A percentile compares a stretch with the other conserved stretches of the same genome.
These are phyloP conservation scores for Drosophila novamexicana DNA, from an alignment of 1,140 invertebrate species.

Conservation along the genomic window DNA sequence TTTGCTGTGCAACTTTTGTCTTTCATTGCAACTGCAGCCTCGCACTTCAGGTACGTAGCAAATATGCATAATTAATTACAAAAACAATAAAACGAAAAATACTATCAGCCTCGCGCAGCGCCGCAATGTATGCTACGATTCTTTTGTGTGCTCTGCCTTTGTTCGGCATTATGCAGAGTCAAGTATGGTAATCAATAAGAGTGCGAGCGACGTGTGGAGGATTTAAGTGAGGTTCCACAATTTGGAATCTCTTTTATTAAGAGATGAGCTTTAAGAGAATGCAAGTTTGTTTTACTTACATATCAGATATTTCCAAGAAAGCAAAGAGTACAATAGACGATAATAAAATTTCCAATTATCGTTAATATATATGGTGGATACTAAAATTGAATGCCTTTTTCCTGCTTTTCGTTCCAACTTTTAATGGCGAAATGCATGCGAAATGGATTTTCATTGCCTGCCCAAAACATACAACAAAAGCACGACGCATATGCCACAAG, in stretches of 20 bases:
- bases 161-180: slow-evolving; percentile 19
- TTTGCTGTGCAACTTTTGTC: slow-evolving; percentile 14
- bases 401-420: background rate
- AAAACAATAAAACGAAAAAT: slow-evolving; percentile 1
- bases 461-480: slow-evolving; percentile 28
- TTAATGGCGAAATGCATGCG: slow-evolving; percentile 14
- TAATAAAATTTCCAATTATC: no score
- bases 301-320: background rate
- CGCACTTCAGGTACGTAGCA: slow-evolving; percentile 26
- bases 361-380: no score
- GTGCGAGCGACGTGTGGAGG: slow-evolving; percentile 8
- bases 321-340: no score
- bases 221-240: background rate
- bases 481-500: slow-evolving; percentile 17
- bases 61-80: slow-evolving; percentile 68
- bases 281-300: background rate
- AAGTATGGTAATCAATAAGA: slow-evolving; percentile 52
- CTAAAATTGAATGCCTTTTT: no score
- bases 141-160: slow-evolving; percentile 55
- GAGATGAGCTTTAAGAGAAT: background rate
- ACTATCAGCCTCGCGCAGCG: slow-evolving; percentile 28
- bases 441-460: slow-evolving; percentile 21
- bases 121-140: slow-evolving; percentile 27
- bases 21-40: slow-evolving; percentile 20
- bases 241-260: background rate